phyloP scores from a whole-genome alignment of 2,888 invertebrate species.

The Brachyopa scutellaris region DNA sequence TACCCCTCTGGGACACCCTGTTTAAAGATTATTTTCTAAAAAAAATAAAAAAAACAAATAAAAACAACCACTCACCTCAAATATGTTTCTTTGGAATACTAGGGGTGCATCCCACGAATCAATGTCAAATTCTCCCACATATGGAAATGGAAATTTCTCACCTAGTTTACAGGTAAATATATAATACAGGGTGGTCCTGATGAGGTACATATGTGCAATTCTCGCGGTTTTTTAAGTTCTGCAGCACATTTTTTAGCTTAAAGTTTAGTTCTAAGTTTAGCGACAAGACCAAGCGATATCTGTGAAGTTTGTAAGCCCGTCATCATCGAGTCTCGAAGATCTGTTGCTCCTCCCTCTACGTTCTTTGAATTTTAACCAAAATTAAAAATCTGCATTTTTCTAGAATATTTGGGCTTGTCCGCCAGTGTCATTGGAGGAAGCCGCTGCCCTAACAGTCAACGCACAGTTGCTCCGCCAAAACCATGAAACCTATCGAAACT shows the following conservation, averaged over 20 bases:
- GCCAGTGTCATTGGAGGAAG: slow-evolving; percentile 74
- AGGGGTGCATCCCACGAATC: slow-evolving; percentile 75
- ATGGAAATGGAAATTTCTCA: slow-evolving; percentile 75
- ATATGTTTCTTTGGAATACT: background rate
- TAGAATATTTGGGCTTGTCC: slow-evolving; percentile 75
- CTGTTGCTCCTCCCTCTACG: too few species aligned
- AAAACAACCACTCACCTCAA: background rate
- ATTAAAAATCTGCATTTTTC: too few species aligned
- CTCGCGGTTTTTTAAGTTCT: too few species aligned
- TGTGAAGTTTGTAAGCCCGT: too few species aligned
- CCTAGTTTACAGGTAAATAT: slow-evolving; percentile 75
- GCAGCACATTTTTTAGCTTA: too few species aligned
- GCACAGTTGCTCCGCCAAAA: slow-evolving; percentile 70
- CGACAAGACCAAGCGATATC: too few species aligned
- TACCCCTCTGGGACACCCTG: background rate
- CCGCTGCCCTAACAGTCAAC: slow-evolving; percentile 68
- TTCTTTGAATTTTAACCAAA: too few species aligned
- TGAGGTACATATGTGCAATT: too few species aligned
- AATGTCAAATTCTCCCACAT: slow-evolving; percentile 76
- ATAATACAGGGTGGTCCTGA: too few species aligned
- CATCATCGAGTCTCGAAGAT: too few species aligned
- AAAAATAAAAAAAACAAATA: background rate
- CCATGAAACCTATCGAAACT: slow-evolving; percentile 69
- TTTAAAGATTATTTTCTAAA: background rate
- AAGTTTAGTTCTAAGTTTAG: too few species aligned